These are phyloP conservation scores for Myrmecophaga tridactyla DNA, from an alignment of 2,113 vertebrate species.

Conservation along the genomic window DNA sequence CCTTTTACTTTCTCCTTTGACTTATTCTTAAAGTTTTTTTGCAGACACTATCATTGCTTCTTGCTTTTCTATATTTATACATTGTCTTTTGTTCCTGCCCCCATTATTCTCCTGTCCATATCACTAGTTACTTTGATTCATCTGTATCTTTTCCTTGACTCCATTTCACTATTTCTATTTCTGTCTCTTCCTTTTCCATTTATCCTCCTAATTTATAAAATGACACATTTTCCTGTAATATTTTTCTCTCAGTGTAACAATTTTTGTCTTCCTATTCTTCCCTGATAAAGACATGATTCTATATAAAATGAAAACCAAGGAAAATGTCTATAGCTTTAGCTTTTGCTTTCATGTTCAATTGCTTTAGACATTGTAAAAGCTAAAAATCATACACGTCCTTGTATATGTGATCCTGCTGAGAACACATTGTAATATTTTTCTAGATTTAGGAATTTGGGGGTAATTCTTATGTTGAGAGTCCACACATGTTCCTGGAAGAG, in stretches of 20 bases:
- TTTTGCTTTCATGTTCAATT: neutral
- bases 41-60: rapidly evolving
- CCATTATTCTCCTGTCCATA: rapidly evolving
- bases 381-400: neutral
- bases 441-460: too few relatives aligned
- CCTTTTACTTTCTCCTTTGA: neutral
- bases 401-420: neutral
- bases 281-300: neutral
- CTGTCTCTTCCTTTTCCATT: neutral
- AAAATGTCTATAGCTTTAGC: neutral
- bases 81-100: neutral
- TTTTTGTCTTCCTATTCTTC: neutral
- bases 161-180: neutral
- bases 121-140: neutral
- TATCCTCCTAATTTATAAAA: neutral
- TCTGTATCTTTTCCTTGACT: neutral
- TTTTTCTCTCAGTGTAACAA: neutral
- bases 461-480: neutral
- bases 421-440: neutral
- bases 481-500: rapidly evolving
- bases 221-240: neutral
- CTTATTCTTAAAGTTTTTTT: neutral
- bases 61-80: neutral
- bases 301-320: neutral
- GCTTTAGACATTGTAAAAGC: neutral